A percentile compares a stretch with the other conserved stretches of the same genome.
Evolutionary conservation across 1,140 invertebrate species (phyloP).

Genomic region (Cecropterus lyciades): DNA sequence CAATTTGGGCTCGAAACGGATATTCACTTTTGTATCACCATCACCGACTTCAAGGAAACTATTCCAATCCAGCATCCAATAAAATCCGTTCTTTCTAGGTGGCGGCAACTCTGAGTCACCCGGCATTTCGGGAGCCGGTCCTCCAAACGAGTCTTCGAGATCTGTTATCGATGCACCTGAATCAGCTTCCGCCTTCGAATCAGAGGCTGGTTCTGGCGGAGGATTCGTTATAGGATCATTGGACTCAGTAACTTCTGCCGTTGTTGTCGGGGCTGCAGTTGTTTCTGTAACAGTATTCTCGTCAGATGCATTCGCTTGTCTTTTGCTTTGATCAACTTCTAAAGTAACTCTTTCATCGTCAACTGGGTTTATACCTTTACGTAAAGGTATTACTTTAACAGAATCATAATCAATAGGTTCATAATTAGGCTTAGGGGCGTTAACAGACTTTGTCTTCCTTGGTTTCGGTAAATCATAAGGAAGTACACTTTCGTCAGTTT

Average conservation of each 20-base stretch:
- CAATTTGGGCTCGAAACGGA: conserved; percentile 91
- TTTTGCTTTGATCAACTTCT: conserved; percentile 76
- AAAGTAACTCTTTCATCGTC: conserved; percentile 59
- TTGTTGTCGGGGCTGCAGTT: too few relatives aligned
- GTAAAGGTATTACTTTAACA: conserved; percentile 74
- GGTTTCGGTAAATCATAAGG: conserved; percentile 69
- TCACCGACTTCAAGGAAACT: conserved; percentile 93
- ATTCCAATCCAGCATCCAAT: conserved; percentile 94
- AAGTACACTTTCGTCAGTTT: conserved; percentile 57
- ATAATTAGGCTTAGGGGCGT: conserved; percentile 49
- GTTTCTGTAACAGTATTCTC: conserved; percentile 31
- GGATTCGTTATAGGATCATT: conserved; percentile 39
- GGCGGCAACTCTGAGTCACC: conserved; percentile 86
- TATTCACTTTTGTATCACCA: conserved; percentile 90
- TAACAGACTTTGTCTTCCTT: conserved; percentile 60
- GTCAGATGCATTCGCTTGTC: conserved; percentile 69
- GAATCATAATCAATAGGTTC: conserved; percentile 75
- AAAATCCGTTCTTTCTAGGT: conserved; percentile 89
- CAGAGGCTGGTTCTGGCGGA: conserved; percentile 44
- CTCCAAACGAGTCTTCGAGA: conserved; percentile 91
- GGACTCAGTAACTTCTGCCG: conserved; percentile 42
- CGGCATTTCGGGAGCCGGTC: conserved; percentile 80
- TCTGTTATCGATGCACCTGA: conserved; percentile 85
- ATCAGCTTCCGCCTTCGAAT: conserved; percentile 64
- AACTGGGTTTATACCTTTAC: conserved; percentile 62